These are phyloP conservation scores for Orchesella flavescens DNA, from an alignment of 2,888 invertebrate species.

Conservation along the genomic window DNA sequence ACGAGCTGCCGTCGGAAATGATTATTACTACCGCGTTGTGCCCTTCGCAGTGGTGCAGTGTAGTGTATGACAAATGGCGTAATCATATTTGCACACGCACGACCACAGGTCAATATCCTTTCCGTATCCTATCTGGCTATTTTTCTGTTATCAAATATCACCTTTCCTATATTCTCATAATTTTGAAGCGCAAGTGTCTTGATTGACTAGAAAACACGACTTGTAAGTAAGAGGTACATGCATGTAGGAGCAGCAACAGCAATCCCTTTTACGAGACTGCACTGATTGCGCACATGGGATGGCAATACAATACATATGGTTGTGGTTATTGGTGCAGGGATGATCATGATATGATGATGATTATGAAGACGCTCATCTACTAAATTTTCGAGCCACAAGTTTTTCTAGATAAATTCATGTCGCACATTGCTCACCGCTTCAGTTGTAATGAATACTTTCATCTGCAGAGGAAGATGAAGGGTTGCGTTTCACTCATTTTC, in stretches of 20 bases:
- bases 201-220: neutral
- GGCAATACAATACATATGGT: neutral
- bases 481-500: conserved; percentile 1
- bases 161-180: neutral
- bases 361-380: neutral
- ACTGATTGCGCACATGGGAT: neutral
- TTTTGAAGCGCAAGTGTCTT: neutral
- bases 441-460: conserved; percentile 34
- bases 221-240: neutral
- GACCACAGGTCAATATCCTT: conserved; percentile 35
- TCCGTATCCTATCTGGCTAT: neutral
- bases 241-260: too few species aligned
- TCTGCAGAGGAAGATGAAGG: conserved; percentile 1
- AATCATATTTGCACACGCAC: neutral
- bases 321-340: too few species aligned
- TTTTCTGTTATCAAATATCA: neutral
- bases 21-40: neutral
- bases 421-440: conserved; percentile 15
- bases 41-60: neutral
- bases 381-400: conserved; percentile 2
- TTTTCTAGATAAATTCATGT: conserved; percentile 30
- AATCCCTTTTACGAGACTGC: too few species aligned
- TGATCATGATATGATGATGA: too few species aligned
- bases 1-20: neutral
- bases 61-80: neutral